A percentile compares a stretch with the other conserved stretches of the same genome.
Conservation (phyloP, 2,888 invertebrate species). For the Zygogramma bicolorata region DNA sequence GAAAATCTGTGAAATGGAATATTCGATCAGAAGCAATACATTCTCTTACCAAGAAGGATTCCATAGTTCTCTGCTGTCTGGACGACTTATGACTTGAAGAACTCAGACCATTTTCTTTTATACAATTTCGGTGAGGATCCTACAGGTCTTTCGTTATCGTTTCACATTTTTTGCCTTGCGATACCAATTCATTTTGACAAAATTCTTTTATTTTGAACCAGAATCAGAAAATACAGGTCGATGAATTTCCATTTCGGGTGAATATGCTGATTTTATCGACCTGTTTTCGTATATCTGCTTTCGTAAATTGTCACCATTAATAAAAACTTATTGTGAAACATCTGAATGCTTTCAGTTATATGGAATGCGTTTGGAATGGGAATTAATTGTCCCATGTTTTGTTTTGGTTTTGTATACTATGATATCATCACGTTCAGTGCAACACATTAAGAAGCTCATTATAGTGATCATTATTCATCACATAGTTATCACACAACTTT, state of each 20-base stretch:
- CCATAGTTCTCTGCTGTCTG: neutral
- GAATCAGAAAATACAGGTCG: no score
- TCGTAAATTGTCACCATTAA: no score
- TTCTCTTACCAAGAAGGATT: neutral
- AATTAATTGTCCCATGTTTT: no score
- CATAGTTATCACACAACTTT: no score
- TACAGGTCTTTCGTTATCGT: neutral
- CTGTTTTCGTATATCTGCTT: no score
- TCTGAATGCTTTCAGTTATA: neutral
- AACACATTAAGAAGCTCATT: neutral
- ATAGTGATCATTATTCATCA: no score
- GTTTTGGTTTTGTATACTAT: neutral
- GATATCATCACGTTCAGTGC: neutral
- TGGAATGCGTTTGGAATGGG: neutral
- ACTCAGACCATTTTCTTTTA: neutral
- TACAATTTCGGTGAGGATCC: neutral
- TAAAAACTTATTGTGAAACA: no score
- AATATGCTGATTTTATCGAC: no score
- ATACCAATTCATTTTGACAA: no score
- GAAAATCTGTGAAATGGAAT: neutral
- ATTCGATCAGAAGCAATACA: neutral
- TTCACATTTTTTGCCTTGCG: neutral
- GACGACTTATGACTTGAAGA: neutral
- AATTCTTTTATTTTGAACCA: no score
- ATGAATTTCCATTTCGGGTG: no score